Percentiles rank a stretch among this genome's conserved stretches.
phyloP scores from a whole-genome alignment of 2,888 invertebrate species.

The Cephus pygmeus region DNA sequence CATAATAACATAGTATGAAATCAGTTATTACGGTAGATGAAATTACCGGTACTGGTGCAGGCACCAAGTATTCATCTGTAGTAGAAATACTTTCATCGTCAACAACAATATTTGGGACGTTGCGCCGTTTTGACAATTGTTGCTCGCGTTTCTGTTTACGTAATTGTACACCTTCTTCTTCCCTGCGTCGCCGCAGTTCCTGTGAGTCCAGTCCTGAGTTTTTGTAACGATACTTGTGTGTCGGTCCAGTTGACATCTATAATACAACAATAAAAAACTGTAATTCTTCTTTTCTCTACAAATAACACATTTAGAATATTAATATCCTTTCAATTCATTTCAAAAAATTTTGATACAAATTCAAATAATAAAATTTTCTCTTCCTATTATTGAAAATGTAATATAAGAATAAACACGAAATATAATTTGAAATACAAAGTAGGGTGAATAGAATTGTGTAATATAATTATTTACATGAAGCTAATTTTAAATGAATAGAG shows the following conservation, averaged over 20 bases:
- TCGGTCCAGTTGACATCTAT: constrained; percentile 81
- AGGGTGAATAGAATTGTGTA: background rate
- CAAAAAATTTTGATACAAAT: background rate
- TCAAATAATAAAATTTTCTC: background rate
- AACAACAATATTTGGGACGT: constrained; percentile 72
- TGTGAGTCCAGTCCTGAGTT: constrained; percentile 92
- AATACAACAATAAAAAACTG: background rate
- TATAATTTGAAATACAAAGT: background rate
- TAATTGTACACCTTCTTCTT: constrained; percentile 96
- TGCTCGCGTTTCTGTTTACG: constrained; percentile 96
- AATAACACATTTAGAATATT: background rate
- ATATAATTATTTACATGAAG: background rate
- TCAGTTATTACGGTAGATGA: background rate
- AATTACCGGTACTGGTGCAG: constrained; percentile 44
- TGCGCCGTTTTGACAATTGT: constrained; percentile 91
- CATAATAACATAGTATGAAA: background rate
- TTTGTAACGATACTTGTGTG: constrained; percentile 93
- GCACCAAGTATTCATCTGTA: constrained; percentile 47
- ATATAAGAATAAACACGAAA: constrained; percentile 3
- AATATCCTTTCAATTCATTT: background rate
- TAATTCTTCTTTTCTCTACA: background rate
- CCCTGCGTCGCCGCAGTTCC: constrained; percentile 89
- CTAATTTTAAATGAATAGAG: background rate
- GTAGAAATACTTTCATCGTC: constrained; percentile 56
- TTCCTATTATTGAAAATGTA: too few species aligned